These are phyloP conservation scores for Echeneis naucrates DNA, from an alignment of 2,797 vertebrate genomes.

Conservation along the genomic window DNA sequence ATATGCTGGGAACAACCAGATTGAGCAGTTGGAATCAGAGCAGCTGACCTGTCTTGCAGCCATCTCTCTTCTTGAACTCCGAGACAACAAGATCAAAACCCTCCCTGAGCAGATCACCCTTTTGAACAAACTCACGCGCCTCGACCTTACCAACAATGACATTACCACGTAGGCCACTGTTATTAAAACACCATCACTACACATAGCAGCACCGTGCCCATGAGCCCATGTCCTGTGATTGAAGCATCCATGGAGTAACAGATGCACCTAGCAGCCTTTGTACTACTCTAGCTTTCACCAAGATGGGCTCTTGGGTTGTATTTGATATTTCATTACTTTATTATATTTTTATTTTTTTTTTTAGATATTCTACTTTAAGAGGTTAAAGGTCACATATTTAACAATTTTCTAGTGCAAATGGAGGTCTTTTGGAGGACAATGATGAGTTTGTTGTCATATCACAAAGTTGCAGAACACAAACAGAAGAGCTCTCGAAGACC, in stretches of 20 bases:
- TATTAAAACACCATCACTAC: neutral
- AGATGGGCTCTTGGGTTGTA: neutral
- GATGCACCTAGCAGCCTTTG: neutral
- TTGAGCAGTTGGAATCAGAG: constrained; percentile 83
- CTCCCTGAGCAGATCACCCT: constrained; percentile 87
- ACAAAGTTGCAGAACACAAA: no score
- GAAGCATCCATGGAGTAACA: neutral
- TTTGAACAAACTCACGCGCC: constrained; percentile 86
- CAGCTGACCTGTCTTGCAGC: constrained; percentile 83
- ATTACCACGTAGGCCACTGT: constrained; percentile 68
- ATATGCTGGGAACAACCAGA: constrained; percentile 86
- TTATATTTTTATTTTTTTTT: no score
- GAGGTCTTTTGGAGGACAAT: no score
- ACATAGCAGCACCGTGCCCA: neutral
- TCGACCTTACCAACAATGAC: constrained; percentile 86
- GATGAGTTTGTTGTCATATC: no score
- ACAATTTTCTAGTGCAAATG: no score
- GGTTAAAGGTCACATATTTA: neutral
- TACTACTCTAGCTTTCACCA: neutral
- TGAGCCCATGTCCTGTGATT: neutral
- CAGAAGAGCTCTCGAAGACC: no score
- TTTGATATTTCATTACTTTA: neutral
- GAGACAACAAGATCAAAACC: constrained; percentile 89
- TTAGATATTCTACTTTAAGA: neutral
- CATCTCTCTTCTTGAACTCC: constrained; percentile 88